phyloP scores from a whole-genome alignment of 2,113 vertebrate genomes.

The Cynoglossus semilaevis region DNA sequence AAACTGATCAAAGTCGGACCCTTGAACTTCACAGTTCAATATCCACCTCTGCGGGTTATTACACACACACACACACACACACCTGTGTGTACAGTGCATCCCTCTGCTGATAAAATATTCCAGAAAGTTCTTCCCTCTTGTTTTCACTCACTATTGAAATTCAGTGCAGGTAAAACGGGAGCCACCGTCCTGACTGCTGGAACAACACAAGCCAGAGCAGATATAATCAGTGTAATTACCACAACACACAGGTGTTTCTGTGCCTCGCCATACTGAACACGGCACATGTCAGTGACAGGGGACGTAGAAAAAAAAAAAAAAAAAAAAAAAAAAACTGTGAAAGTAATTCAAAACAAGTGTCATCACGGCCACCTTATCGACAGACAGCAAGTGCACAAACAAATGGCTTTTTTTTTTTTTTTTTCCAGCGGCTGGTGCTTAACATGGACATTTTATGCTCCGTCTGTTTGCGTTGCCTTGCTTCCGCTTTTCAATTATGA shows the following conservation, averaged over 20 bases:
- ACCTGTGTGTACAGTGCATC: slow-evolving; percentile 45
- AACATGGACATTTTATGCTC: slow-evolving; percentile 55
- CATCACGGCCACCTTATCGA: slow-evolving; percentile 59
- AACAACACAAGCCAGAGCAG: slow-evolving; percentile 56
- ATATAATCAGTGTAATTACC: slow-evolving; percentile 77
- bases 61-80: slow-evolving; percentile 41
- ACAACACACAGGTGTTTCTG: slow-evolving; percentile 65
- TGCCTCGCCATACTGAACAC: slow-evolving; percentile 51
- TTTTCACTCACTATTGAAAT: slow-evolving; percentile 59
- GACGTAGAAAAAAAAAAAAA: slow-evolving; percentile 45
- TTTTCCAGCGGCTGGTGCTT: slow-evolving; percentile 29
- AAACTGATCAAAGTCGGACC: slow-evolving; percentile 56
- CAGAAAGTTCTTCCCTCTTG: slow-evolving; percentile 25
- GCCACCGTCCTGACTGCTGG: slow-evolving; percentile 49
- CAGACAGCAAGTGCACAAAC: slow-evolving; percentile 52
- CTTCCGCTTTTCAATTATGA: slow-evolving; percentile 61
- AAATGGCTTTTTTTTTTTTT: slow-evolving; percentile 46
- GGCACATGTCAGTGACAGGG: slow-evolving; percentile 44
- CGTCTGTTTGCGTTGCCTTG: slow-evolving; percentile 48
- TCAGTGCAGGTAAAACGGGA: slow-evolving; percentile 55
- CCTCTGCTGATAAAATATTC: slow-evolving; percentile 52
- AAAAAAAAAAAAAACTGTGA: neutral
- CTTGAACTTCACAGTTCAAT: slow-evolving; percentile 55
- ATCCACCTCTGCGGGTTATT: slow-evolving; percentile 54
- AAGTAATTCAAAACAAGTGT: slow-evolving; percentile 60